Evolutionary conservation across 2,797 vertebrate species (phyloP), one percentile per base, ranked within the genome.

Genomic region (Sebastes wilsoni): DNA sequence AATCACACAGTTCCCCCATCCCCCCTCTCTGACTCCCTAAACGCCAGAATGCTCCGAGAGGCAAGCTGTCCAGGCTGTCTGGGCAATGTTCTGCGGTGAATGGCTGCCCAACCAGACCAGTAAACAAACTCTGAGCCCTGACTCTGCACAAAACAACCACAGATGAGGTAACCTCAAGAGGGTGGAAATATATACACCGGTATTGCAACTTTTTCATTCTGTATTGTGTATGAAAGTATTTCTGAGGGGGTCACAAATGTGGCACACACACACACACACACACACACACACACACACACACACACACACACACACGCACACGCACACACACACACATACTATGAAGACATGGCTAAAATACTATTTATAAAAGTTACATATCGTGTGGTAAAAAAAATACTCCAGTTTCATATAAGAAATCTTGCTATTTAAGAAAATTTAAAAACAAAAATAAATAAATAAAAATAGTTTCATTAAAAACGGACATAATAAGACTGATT

Each of bases 41-140:
- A 91, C 75, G 27, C 79, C 90, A 81, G 82, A 86, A 83, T 9
- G 49, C 80, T 81, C 80, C 64, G 25, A 79, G 75, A 87, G 80
- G 75, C 81, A 78, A 78, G 84, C 90, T 88, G 88, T 94, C 91
- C 90, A 92, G 88, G 85, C 87, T 89, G 92, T 90, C 94, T 93
- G 91, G 88, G 88, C 93, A 85, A 85, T 93, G 94, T 92, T 92
- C 87, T 90, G 85, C 18, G 68, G 87, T 88, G 83, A 90, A 88
- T 77, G 80, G 84, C 89, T 87, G 83, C 87, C 86, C 71, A 70
- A 80, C 68, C 88, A 88, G 79, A 88, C 86, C 79, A 85, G 82
- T 88, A 92, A 90, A 93, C 88, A 93, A 90, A 79, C 83, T 54
- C 64, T 59, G 70, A 85, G 54, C 32, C 75, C 85, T 85, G 84